Evolutionary conservation across 2,113 vertebrate species (phyloP), one percentile per base, ranked within the genome.

Genomic region (Mustelus asterias): DNA sequence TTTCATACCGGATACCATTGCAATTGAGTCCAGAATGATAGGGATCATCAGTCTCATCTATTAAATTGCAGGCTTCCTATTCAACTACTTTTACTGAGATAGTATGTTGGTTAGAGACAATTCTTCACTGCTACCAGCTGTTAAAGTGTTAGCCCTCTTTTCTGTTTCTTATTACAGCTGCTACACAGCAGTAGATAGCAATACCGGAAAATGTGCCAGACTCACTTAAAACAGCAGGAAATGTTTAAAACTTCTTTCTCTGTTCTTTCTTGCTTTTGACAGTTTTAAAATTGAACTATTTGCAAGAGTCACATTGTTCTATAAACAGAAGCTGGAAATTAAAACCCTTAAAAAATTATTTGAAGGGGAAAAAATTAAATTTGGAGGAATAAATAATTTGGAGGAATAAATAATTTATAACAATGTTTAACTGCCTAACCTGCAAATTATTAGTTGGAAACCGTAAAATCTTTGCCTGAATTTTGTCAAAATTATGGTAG

Each of bases 11-110:
- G 89, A 93, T 93, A 93, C 89, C 60, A 65, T 93, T 93, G 89
- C 89, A 93, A 93, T 93, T 60, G 89, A 65, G 89, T 93, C 89
- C 60, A 93, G 89, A 65, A 93, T 93, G 89, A 93, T 93, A 67
- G 89, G 89, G n/a, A 37, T 63, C 89, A 93, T 93, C 89, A 93
- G 89, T 93, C 89, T 93, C 89, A 93, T 93, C 89, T 93, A 93
- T 65, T 93, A 93, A 93, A 93, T 93, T 93, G 89, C 63, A 93
- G 33, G 60, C 29, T 93, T 93, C 60, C 89, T 67, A n/a, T 63
- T 93, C 89, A 93, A 93, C 60, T 67, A 67, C 60, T 93, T 93
- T 93, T 93, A 67, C 89, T 92, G 89, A 65, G 60, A 93, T 93
- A 63, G 89, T 93, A 37, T 37, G n/a, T 93, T 18, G 60, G 89